phyloP scores from a whole-genome alignment of 2,113 vertebrate genomes.

The Sturnus vulgaris region DNA sequence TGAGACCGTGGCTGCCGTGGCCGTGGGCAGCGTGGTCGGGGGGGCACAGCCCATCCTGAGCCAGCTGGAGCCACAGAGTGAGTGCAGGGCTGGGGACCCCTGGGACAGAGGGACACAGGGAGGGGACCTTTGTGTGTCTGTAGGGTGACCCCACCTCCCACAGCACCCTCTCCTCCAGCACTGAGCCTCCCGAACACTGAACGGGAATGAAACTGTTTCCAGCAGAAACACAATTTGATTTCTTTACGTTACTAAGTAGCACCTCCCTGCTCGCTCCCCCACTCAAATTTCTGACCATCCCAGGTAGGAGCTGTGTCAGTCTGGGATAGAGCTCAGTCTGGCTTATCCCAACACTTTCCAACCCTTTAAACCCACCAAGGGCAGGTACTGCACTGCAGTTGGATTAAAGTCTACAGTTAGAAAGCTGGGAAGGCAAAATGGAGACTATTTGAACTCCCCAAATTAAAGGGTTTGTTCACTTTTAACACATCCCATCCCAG shows the following conservation, averaged over 20 bases:
- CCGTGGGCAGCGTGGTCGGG: slow-evolving; percentile 74
- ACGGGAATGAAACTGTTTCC: accelerated
- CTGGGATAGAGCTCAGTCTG: background rate
- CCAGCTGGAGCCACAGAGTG: slow-evolving; percentile 89
- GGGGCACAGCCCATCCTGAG: slow-evolving; percentile 86
- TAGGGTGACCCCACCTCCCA: background rate
- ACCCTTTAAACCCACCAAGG: background rate
- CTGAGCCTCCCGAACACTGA: background rate
- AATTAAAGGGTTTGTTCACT: background rate
- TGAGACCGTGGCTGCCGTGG: slow-evolving; percentile 81
- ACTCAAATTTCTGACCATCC: background rate
- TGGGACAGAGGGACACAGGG: background rate
- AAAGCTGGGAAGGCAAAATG: background rate
- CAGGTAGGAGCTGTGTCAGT: background rate
- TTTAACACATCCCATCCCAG: background rate
- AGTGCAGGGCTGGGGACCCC: slow-evolving; percentile 34
- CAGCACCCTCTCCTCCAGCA: background rate
- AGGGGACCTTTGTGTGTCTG: background rate
- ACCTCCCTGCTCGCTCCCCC: background rate
- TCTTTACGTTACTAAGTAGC: background rate
- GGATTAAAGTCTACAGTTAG: background rate
- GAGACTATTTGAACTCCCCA: background rate
- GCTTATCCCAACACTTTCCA: background rate
- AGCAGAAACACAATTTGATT: background rate
- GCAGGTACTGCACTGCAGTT: accelerated